phyloP scores from a whole-genome alignment of 2,888 invertebrate genomes.

The Drosophila paranaensis region DNA sequence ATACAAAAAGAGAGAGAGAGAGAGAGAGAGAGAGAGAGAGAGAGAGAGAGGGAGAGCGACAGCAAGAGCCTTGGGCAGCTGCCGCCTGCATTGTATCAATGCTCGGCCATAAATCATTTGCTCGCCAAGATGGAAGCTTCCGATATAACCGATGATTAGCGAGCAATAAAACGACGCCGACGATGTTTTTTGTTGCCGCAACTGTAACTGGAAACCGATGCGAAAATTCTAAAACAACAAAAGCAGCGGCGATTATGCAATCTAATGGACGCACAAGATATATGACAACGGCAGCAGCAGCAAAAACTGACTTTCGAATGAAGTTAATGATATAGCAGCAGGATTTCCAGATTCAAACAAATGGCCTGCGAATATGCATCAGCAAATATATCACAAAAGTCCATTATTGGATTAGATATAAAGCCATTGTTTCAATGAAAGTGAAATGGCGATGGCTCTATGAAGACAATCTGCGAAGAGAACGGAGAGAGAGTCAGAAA shows the following conservation, averaged over 20 bases:
- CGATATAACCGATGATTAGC: slow-evolving; percentile 65
- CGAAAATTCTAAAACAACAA: slow-evolving; percentile 1
- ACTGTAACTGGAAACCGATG: slow-evolving; percentile 17
- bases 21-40: background rate
- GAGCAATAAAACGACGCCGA: slow-evolving; percentile 52
- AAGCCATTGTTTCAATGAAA: background rate
- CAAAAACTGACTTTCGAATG: slow-evolving; percentile 33
- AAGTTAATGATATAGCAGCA: slow-evolving; percentile 40
- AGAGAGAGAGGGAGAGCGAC: background rate
- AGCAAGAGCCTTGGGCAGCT: slow-evolving; percentile 4
- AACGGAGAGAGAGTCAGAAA: too few species aligned
- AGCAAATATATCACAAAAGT: slow-evolving; percentile 10
- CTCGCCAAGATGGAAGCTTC: slow-evolving; percentile 53
- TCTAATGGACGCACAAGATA: slow-evolving; percentile 43
- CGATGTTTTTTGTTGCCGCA: slow-evolving; percentile 27
- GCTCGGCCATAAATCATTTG: slow-evolving; percentile 74
- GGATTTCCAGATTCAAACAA: slow-evolving; percentile 6
- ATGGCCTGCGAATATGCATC: slow-evolving; percentile 7
- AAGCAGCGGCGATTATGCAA: slow-evolving; percentile 35
- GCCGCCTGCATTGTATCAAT: slow-evolving; percentile 61
- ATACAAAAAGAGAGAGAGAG: background rate
- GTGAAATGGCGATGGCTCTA: background rate
- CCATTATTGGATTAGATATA: slow-evolving; percentile 11
- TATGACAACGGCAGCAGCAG: slow-evolving; percentile 34
- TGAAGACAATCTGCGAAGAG: too few species aligned